Percentiles rank a stretch among this genome's conserved stretches.
Evolutionary conservation across 1,140 invertebrate species (phyloP).

Genomic region (Coptotermes formosanus): DNA sequence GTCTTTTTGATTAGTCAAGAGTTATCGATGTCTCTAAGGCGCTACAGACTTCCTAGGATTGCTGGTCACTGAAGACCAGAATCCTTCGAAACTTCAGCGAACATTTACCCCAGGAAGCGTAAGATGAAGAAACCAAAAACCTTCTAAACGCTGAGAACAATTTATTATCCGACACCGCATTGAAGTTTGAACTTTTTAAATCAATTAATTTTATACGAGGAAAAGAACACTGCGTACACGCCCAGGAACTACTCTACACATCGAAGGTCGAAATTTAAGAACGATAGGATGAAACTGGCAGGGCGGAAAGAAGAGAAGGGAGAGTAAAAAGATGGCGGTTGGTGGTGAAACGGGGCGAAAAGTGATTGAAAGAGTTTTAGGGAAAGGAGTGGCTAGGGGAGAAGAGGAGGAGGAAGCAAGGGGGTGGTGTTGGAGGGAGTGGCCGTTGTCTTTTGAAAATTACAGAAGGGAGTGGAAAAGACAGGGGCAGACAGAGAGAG

Average conservation of each 20-base stretch:
- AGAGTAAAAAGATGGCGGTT: slow-evolving; percentile 25
- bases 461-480: slow-evolving; percentile 28
- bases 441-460: slow-evolving; percentile 29
- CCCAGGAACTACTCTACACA: not conserved
- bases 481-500: slow-evolving; percentile 2
- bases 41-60: too few relatives aligned
- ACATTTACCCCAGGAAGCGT: too few relatives aligned
- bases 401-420: not conserved
- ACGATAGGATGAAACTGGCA: not conserved
- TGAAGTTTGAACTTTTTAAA: not conserved
- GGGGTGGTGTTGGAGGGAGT: slow-evolving; percentile 19
- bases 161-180: not conserved
- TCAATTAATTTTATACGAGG: too few relatives aligned
- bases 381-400: not conserved
- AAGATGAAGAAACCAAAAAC: not conserved
- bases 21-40: too few relatives aligned
- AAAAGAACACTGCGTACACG: not conserved
- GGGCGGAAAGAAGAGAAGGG: slow-evolving; percentile 16
- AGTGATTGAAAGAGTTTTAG: slow-evolving; percentile 26
- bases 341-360: slow-evolving; percentile 20
- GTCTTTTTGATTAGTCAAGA: too few relatives aligned
- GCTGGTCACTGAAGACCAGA: not conserved
- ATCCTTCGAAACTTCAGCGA: too few relatives aligned
- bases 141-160: not conserved
- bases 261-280: slow-evolving; percentile 5